A percentile compares a stretch with the other conserved stretches of the same genome.
Evolutionary conservation across 2,113 vertebrate genomes (phyloP).

Genomic region (Sinocyclocheilus rhinocerous): DNA sequence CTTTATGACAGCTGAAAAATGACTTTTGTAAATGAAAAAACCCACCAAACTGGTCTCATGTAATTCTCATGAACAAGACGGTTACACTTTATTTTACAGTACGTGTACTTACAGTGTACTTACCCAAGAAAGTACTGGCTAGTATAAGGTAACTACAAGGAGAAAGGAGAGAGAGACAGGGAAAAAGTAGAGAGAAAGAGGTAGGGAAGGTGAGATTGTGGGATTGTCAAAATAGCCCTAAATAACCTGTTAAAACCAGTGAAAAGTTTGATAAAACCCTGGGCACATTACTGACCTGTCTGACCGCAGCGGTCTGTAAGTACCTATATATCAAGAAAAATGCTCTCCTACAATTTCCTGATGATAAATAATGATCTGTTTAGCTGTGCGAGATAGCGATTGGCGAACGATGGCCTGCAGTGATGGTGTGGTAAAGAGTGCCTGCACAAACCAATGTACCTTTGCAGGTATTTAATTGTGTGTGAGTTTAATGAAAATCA

Average conservation of each 20-base stretch:
- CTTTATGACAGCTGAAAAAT: constrained; percentile 5
- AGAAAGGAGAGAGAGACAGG: too few species aligned
- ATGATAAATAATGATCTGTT: constrained; percentile 1
- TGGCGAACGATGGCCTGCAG: too few species aligned
- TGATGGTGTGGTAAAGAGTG: background rate
- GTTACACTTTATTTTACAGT: too few species aligned
- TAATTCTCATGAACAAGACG: background rate
- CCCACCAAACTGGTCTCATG: background rate
- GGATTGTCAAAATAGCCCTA: too few species aligned
- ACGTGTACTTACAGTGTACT: too few species aligned
- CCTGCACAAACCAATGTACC: background rate
- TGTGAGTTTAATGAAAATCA: background rate
- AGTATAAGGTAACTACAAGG: too few species aligned
- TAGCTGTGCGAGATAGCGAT: background rate
- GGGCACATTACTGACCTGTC: background rate
- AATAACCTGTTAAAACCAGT: too few species aligned
- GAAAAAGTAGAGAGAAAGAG: too few species aligned
- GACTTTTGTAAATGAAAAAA: background rate
- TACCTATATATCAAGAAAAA: background rate
- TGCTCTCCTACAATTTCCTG: background rate
- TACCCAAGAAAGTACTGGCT: too few species aligned
- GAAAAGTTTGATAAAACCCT: too few species aligned
- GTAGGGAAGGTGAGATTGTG: too few species aligned
- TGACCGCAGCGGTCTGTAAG: background rate
- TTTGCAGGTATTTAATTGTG: too few species aligned